phyloP scores from a whole-genome alignment of 1,140 invertebrate species.

The Drosophila sucinea region DNA sequence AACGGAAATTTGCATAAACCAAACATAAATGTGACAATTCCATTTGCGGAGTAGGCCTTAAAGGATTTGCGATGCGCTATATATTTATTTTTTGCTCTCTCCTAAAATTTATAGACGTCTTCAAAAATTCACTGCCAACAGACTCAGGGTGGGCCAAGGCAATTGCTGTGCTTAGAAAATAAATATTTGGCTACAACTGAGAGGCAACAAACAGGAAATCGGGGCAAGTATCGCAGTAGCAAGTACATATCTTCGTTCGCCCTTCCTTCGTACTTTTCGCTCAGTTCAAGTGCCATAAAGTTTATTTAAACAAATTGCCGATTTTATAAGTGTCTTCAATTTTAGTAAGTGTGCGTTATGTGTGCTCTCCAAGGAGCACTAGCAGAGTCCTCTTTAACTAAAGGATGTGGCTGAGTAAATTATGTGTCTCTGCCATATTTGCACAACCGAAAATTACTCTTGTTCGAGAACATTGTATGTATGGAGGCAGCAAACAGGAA shows the following conservation, averaged over 20 bases:
- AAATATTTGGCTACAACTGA: conserved; percentile 63
- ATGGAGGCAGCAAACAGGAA: background rate
- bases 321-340: conserved; percentile 81
- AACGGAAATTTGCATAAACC: conserved; percentile 70
- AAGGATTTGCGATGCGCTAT: conserved; percentile 73
- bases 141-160: conserved; percentile 27
- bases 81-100: conserved; percentile 82
- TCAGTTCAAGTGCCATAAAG: conserved; percentile 72
- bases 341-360: conserved; percentile 78
- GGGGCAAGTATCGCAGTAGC: conserved; percentile 26
- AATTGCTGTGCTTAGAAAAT: conserved; percentile 44
- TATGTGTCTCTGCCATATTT: conserved; percentile 51
- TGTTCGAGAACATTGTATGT: conserved; percentile 21
- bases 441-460: conserved; percentile 55
- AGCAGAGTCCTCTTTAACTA: conserved; percentile 13
- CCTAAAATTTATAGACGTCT: conserved; percentile 79
- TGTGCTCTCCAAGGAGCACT: conserved; percentile 11
- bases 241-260: background rate
- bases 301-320: conserved; percentile 82
- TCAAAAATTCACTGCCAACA: conserved; percentile 72
- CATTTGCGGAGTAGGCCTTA: conserved; percentile 65
- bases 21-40: conserved; percentile 81
- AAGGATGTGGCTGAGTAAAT: conserved; percentile 36
- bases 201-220: background rate
- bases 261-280: conserved; percentile 21